These are phyloP conservation scores for Gambusia yucatana DNA, from an alignment of 2,797 vertebrate genomes.

Conservation along the genomic window DNA sequence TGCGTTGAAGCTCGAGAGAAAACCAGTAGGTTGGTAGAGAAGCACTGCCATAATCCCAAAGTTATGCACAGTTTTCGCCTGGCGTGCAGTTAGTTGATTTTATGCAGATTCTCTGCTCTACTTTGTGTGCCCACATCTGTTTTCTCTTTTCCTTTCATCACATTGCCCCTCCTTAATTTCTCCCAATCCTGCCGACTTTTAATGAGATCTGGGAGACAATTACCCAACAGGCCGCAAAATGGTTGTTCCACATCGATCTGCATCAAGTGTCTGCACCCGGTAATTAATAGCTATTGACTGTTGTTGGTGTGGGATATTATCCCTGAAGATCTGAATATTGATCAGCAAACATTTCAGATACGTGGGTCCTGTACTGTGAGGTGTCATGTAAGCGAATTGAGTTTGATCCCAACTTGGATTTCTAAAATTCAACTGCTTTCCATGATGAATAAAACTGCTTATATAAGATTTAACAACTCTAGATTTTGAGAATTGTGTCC, in stretches of 20 bases:
- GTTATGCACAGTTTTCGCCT: neutral
- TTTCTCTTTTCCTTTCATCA: conserved; percentile 18
- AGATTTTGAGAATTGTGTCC: neutral
- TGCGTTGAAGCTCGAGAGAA: neutral
- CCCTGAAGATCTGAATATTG: conserved; percentile 40
- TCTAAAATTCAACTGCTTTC: neutral
- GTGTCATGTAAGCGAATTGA: neutral
- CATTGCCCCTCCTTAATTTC: neutral
- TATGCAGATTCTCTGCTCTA: neutral
- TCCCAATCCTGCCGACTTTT: conserved; percentile 34
- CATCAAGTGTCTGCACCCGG: conserved; percentile 30
- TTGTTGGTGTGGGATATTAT: conserved; percentile 41
- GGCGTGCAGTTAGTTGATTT: conserved; percentile 16
- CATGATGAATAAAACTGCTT: neutral
- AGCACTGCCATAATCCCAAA: conserved; percentile 1
- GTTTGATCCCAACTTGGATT: conserved; percentile 6
- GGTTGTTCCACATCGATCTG: conserved; percentile 57
- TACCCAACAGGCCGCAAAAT: conserved; percentile 57
- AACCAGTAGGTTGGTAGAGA: neutral
- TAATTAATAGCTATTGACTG: conserved; percentile 73
- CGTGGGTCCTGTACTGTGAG: conserved; percentile 11
- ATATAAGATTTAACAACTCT: neutral
- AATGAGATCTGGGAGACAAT: conserved; percentile 73
- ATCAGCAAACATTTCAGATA: conserved; percentile 16
- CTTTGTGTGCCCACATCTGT: conserved; percentile 26